Conservation (phyloP, 2,797 vertebrate species). For the Corythornis leucogaster region DNA sequence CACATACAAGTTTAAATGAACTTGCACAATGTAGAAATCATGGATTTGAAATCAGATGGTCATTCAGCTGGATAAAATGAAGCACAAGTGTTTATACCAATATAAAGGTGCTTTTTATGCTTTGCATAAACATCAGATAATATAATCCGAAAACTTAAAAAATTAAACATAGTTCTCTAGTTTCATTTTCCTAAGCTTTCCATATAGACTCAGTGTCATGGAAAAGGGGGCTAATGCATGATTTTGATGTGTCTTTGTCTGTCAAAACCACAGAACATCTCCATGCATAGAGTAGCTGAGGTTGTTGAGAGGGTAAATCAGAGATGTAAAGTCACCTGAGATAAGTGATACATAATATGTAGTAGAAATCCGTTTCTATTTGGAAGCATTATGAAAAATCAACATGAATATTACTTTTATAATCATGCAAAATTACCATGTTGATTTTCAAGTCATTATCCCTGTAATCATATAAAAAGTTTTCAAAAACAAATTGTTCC, state of each 20-base stretch:
- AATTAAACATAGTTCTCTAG: neutral
- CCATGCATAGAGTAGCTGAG: neutral
- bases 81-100: neutral
- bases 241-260: neutral
- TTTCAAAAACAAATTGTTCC: slow-evolving; percentile 13
- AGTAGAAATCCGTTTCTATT: slow-evolving; percentile 26
- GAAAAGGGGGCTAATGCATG: neutral
- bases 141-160: neutral
- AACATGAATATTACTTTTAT: slow-evolving; percentile 32
- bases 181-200: neutral
- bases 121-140: neutral
- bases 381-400: slow-evolving; percentile 34
- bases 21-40: neutral
- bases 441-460: slow-evolving; percentile 43
- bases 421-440: slow-evolving; percentile 43
- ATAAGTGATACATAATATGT: neutral
- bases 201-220: neutral
- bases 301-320: neutral
- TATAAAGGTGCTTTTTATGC: neutral
- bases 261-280: slow-evolving; percentile 7
- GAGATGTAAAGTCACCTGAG: neutral
- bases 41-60: neutral
- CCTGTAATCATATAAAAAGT: slow-evolving; percentile 33
- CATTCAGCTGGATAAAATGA: neutral
- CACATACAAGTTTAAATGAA: neutral